A percentile compares a stretch with the other conserved stretches of the same genome.
These are phyloP conservation scores for Lepus americanus DNA, from an alignment of 2,113 vertebrate species.

Conservation along the genomic window DNA sequence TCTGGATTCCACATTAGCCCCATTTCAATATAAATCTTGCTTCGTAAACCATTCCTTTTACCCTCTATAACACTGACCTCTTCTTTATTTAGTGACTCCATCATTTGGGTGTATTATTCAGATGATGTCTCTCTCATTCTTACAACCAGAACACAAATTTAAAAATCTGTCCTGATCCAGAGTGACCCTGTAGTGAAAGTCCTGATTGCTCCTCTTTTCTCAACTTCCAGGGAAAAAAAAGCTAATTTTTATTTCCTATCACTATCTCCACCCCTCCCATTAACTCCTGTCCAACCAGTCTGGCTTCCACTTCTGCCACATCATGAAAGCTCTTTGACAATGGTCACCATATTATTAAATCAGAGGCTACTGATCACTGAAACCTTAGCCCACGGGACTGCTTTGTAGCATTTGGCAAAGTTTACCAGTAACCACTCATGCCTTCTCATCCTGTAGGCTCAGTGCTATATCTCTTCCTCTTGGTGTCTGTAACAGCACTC, in stretches of 20 bases:
- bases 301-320: background rate
- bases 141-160: slow-evolving; percentile 2
- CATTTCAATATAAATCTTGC: background rate
- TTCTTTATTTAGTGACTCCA: background rate
- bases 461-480: background rate
- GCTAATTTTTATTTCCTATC: background rate
- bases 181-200: background rate
- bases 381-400: background rate
- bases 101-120: background rate
- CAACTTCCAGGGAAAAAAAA: background rate
- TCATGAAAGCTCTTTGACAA: background rate
- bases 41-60: background rate
- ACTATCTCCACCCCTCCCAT: background rate
- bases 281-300: background rate
- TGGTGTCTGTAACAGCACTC: background rate
- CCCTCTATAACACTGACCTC: background rate
- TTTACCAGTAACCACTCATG: background rate
- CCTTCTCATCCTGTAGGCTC: background rate
- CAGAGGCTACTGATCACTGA: background rate
- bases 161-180: background rate
- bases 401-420: background rate
- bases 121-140: background rate
- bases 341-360: background rate
- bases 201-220: background rate
- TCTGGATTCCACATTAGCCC: background rate